Percentiles rank a stretch among this genome's conserved stretches.
Conservation (phyloP, 2,113 vertebrate genomes). For the Hyperoodon ampullatus region DNA sequence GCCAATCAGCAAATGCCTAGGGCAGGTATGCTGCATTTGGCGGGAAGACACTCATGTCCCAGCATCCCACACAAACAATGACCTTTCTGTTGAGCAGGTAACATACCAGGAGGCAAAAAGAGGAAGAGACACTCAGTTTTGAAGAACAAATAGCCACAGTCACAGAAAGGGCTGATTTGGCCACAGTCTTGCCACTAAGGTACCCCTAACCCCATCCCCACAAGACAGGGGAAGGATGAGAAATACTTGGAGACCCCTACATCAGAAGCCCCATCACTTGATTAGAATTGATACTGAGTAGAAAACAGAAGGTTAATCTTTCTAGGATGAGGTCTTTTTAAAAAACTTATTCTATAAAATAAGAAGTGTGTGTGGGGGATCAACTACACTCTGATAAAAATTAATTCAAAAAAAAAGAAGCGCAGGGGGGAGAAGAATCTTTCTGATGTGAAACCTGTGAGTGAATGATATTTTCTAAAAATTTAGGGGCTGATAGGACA, state of each 20-base stretch:
- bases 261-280: background rate
- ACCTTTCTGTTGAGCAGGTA: background rate
- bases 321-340: background rate
- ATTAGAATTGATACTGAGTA: background rate
- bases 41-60: background rate
- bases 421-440: background rate
- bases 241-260: background rate
- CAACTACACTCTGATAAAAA: background rate
- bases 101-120: background rate
- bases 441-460: slow-evolving; percentile 25
- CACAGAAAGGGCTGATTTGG: background rate
- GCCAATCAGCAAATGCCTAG: background rate
- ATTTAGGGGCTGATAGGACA: background rate
- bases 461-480: slow-evolving; percentile 33
- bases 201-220: too few species aligned
- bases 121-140: background rate
- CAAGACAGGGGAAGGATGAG: background rate
- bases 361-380: background rate
- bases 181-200: fast-evolving
- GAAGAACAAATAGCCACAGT: background rate
- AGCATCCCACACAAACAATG: background rate
- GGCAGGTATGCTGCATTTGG: background rate
- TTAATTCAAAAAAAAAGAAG: background rate
- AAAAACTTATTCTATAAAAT: background rate
- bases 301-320: background rate